Evolutionary conservation across 2,888 invertebrate species (phyloP).

Genomic region (Tenthredo mesomela): DNA sequence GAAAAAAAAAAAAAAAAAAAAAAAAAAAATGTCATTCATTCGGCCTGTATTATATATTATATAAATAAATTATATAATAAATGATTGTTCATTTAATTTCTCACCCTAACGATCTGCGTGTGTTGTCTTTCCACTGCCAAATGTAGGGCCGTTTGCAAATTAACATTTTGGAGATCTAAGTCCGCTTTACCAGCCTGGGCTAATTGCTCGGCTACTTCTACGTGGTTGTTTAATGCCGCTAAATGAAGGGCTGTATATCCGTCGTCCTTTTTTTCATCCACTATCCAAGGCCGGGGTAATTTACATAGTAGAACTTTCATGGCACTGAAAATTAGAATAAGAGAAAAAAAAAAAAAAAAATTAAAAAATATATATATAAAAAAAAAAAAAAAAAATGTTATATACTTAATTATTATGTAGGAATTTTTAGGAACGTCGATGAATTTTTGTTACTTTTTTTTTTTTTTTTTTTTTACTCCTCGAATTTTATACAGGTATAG

Average conservation of each 20-base stretch:
- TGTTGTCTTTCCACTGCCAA: constrained; percentile 98
- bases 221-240: constrained; percentile 97
- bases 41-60: too few species aligned
- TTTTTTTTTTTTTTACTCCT: background rate
- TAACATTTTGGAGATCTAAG: constrained; percentile 97
- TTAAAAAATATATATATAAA: too few species aligned
- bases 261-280: constrained; percentile 99
- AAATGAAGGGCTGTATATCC: constrained; percentile 98
- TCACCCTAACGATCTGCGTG: constrained; percentile 96
- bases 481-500: background rate
- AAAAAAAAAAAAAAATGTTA: background rate
- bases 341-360: background rate
- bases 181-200: constrained; percentile 94
- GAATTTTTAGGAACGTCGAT: background rate
- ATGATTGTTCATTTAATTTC: constrained; percentile 64
- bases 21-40: background rate
- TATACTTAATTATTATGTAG: too few species aligned
- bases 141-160: constrained; percentile 95
- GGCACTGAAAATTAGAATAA: constrained; percentile 84
- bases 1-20: background rate
- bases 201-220: constrained; percentile 95
- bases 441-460: background rate
- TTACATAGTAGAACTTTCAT: constrained; percentile 97
- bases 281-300: constrained; percentile 97
- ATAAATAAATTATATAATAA: too few species aligned